Conservation (phyloP, 2,797 vertebrate genomes). For the Xenops minutus region DNA sequence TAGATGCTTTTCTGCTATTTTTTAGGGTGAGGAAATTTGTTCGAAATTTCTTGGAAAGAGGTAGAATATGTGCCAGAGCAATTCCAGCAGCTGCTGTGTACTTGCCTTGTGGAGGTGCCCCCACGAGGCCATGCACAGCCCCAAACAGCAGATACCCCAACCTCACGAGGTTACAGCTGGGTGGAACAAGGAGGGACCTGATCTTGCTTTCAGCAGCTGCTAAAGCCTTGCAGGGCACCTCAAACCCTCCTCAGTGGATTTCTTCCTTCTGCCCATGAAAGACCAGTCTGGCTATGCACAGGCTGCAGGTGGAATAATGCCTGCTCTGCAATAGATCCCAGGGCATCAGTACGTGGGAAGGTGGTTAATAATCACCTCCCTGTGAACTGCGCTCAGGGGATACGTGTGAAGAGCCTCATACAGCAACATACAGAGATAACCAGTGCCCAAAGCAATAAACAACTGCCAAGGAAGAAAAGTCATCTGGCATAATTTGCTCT, state of each 20-base stretch:
- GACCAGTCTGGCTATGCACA: neutral
- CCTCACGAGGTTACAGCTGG: neutral
- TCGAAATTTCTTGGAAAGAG: neutral
- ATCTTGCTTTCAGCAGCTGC: neutral
- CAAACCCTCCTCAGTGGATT: neutral
- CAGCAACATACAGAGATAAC: neutral
- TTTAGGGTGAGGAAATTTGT: neutral
- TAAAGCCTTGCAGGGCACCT: neutral
- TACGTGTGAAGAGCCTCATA: neutral
- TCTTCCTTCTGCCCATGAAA: neutral
- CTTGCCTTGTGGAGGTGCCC: neutral
- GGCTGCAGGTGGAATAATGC: neutral
- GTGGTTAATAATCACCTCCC: neutral
- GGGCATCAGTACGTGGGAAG: fast-evolving
- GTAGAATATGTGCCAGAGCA: neutral
- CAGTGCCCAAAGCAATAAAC: neutral
- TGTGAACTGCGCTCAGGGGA: neutral
- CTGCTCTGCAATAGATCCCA: fast-evolving
- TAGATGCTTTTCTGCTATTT: neutral
- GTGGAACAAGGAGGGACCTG: fast-evolving
- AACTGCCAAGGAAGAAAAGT: neutral
- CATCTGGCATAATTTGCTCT: neutral
- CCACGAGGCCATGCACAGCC: neutral
- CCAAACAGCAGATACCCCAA: neutral
- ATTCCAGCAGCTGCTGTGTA: fast-evolving